Base-by-base conservation (phyloP, 1,140 invertebrate species). In the Wiebesia pumilae region DNA sequence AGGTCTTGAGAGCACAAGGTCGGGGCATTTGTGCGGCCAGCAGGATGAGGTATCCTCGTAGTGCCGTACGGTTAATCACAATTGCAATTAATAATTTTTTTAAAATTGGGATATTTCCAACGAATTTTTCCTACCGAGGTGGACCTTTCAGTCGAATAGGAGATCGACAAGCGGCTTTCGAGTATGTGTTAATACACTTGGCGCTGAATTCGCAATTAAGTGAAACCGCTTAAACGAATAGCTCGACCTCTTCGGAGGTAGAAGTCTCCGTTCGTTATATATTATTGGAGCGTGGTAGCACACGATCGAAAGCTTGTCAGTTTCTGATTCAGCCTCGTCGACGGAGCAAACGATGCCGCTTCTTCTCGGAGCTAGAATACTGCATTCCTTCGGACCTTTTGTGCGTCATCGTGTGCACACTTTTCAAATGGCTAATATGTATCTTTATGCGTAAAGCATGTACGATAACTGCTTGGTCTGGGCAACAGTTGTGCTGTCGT, bases 291-390 rank as follows among this genome's bases (percentile, higher is more conserved):
- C 43, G 43, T 12, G 4, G 43, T 7, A 47, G 6, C 6, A 6
- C 9, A 16, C 27, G 58, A 27, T 27, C 58, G 58, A 4, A 62
- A 62, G 58, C 58, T 1, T 2, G 58, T 67, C 69, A 84, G 87
- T 77, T 81, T 85, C 85, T 88, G 81, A 90, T 90, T 90, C 82
- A 81, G 84, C 87, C 88, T 89, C 85, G 89, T 89, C 88, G 83
- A 88, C 89, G n/a, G 33, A 83, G 71, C 71, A 35, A 75, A 43
- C 38, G 71, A 0, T 10, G 51, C 51, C 51, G 19, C 33, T 7
- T 35, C 33, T 7, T 35, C 67, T 35, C 33, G n/a, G 30, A 4
- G 30, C 27, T 67, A 14, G 27, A 33, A 71, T 4, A 3, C 67
- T 10, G 6, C 67, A 38, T 38, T 35, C 67, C 67, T 30, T 35